A percentile compares a stretch with the other conserved stretches of the same genome.
Conservation (phyloP, 1,140 invertebrate species). For the Temnothorax longispinosus region DNA sequence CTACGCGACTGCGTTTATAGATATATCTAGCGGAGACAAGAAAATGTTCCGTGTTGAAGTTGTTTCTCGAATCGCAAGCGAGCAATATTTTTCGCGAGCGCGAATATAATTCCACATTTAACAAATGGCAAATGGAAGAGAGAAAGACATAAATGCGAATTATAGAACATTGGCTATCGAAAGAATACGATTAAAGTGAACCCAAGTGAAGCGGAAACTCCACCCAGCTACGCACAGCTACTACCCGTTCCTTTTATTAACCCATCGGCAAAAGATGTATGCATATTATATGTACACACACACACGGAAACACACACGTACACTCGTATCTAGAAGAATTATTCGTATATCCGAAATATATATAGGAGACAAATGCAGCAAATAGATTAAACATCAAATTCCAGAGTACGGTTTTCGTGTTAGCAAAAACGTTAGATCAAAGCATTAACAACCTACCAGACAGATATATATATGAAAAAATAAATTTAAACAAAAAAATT, state of each 20-base stretch:
- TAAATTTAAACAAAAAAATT: constrained; percentile 56
- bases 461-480: constrained; percentile 68
- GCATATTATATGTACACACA: constrained; percentile 76
- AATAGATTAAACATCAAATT: constrained; percentile 82
- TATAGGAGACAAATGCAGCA: constrained; percentile 80
- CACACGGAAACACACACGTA: constrained; percentile 74
- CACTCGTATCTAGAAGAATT: constrained; percentile 72
- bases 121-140: constrained; percentile 30
- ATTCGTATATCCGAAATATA: constrained; percentile 73
- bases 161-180: constrained; percentile 30
- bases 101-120: constrained; percentile 45
- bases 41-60: background rate
- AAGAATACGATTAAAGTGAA: constrained; percentile 35
- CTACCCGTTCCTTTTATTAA: constrained; percentile 61
- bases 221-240: constrained; percentile 62
- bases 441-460: constrained; percentile 84
- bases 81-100: constrained; percentile 14
- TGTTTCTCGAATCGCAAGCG: constrained; percentile 13
- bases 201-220: constrained; percentile 64
- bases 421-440: constrained; percentile 82
- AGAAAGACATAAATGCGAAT: constrained; percentile 55
- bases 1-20: background rate
- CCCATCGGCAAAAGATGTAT: constrained; percentile 67
- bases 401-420: constrained; percentile 79
- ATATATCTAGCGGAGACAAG: background rate